Evolutionary conservation across 2,888 invertebrate genomes (phyloP), one percentile per base, ranked within the genome.

Genomic region (Callyntrura sp.): DNA sequence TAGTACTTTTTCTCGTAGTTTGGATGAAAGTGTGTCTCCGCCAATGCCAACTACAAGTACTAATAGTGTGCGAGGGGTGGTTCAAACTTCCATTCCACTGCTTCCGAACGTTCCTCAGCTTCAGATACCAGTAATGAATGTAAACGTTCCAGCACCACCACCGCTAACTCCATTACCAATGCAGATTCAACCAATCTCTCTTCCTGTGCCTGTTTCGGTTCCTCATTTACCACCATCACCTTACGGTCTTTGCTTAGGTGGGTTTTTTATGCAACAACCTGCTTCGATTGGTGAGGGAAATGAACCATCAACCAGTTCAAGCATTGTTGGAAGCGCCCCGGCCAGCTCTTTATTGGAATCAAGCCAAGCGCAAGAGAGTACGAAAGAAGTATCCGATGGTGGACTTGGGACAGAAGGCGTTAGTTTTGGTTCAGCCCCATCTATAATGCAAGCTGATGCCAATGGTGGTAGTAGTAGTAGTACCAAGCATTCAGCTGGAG

Each of bases 191-290:
- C 87, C 90, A 20, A 62, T 88, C 48, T 85, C 91, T 23, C 76
- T 91, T 23, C 85, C 82, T 65, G 89, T 89, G n/a, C 90, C 91
- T 81, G 73, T 89, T 1, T 85, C 91, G 2, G 82, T 89, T 43
- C 88, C 90, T 14, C 91, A 91, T 84, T 87, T 90, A 65, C 91
- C 91, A 11, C 85, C 92, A 9, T 91, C 92, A 12, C 92, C 92
- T 0, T 92, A 88, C 70, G 90, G 92, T 60, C 57, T 92, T 12
- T 92, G 91, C 82, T 86, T 92, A n/a, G 91, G 92, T 90, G 92
- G 91, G 12, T 92, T 92, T 76, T 92, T 92, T 79, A 90, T 92
- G 90, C 92, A 91, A 81, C 91, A 85, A 70, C 88, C 90, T 28
- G 14, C 86, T 3, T 78, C 88, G 17, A 35, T 48, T 4, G 28